Base-by-base conservation (phyloP, 2,797 vertebrate genomes). In the Podargus strigoides region DNA sequence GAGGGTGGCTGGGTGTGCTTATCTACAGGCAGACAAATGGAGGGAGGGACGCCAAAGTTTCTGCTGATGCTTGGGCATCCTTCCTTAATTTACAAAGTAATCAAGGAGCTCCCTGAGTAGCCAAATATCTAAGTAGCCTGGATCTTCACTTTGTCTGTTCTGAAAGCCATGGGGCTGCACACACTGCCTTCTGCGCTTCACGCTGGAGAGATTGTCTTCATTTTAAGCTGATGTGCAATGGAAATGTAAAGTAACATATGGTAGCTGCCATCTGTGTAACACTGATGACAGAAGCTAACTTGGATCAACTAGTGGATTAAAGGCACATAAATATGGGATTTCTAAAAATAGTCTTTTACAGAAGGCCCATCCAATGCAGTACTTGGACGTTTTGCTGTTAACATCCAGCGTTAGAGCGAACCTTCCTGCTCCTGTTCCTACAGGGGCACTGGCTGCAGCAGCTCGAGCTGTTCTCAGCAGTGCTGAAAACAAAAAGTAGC, bases 271-370 rank as follows among this genome's bases (percentile, higher is more conserved):
- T 95, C 90, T 93, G 88, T 73, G 81, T 89, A 84, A 52, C 2
- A 10, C 75, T 69, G 94, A n/a, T n/a, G n/a, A 95, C 95, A 95
- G 95, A 89, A 95, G 73, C 90, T 92, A 80, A 80, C 90, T 95
- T 93, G 84, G 90, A 94, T 94, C 94, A 92, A 75, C 90, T n/a
- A n/a, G 62, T 94, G 81, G 86, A 95, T 96, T 94, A 96, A 94
- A 95, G 92, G 77, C 86, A 91, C 50, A 85, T 91, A 94, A 96
- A 94, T 93, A 91, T 42, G 69, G 19, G 59, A 46, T 72, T 89
- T 89, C 96, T 94, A 91, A 91, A 95, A 95, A 87, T 81, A 96
- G 87, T 41, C 67, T 72, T 95, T 93, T 87, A 72, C 62, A 69
- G 84, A 89, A 91, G 75, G 58, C 37, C 42, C 52, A 42, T 94